A percentile compares a stretch with the other conserved stretches of the same genome.
These are phyloP conservation scores for Rhineura floridana DNA, from an alignment of 2,113 vertebrate genomes.

Conservation along the genomic window DNA sequence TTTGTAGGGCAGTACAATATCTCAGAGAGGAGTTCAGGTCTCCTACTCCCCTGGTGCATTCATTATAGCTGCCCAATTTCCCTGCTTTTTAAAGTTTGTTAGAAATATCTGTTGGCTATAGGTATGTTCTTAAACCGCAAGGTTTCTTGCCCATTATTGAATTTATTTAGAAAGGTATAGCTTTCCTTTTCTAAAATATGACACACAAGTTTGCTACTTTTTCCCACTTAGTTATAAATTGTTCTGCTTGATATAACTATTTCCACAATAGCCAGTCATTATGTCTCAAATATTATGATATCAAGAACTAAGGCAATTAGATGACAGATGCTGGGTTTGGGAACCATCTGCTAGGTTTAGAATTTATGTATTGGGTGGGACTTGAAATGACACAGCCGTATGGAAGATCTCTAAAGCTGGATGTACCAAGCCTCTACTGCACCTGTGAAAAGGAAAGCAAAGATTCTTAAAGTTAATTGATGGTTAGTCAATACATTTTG, in stretches of 20 bases:
- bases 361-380: constrained; percentile 54
- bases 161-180: accelerated
- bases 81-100: too few relatives aligned
- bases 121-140: too few relatives aligned
- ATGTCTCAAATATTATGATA: constrained; percentile 66
- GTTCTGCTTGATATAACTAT: constrained; percentile 54
- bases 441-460: neutral
- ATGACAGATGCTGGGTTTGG: constrained; percentile 64
- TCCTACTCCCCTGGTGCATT: too few relatives aligned
- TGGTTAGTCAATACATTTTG: neutral
- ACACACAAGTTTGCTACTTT: neutral
- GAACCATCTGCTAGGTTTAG: constrained; percentile 60
- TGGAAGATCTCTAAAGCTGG: constrained; percentile 19
- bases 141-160: too few relatives aligned
- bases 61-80: too few relatives aligned
- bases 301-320: constrained; percentile 57
- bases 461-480: neutral
- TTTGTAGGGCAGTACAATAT: too few relatives aligned
- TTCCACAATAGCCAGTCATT: constrained; percentile 57
- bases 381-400: constrained; percentile 56
- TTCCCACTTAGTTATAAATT: constrained; percentile 31
- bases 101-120: too few relatives aligned
- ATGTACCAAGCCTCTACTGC: neutral
- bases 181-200: neutral
- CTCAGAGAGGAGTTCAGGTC: too few relatives aligned